phyloP scores from a whole-genome alignment of 2,888 invertebrate species.

The Horisme vitalbata region DNA sequence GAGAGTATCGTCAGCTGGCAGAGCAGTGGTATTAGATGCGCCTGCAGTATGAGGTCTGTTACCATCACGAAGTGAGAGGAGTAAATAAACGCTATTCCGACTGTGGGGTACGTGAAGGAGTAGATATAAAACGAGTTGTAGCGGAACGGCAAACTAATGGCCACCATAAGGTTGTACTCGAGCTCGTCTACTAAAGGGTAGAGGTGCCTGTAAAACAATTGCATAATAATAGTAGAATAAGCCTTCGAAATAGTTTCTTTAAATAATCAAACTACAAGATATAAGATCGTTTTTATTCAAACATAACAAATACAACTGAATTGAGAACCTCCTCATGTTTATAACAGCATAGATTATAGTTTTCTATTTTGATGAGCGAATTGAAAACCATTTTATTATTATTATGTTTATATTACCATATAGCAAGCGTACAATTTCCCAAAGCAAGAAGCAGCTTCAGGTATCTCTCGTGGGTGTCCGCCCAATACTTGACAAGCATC shows the following conservation, averaged over 20 bases:
- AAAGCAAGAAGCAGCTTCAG: constrained; percentile 49
- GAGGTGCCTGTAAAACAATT: constrained; percentile 48
- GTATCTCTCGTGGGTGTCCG: constrained; percentile 46
- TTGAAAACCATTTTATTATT: too few species aligned
- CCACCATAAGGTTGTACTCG: constrained; percentile 63
- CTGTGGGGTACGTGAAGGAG: constrained; percentile 45
- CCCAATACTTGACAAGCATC: constrained; percentile 53
- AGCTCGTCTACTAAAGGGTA: constrained; percentile 63
- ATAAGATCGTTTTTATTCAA: too few species aligned
- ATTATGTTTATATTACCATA: constrained; percentile 50
- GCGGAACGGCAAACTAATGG: constrained; percentile 52
- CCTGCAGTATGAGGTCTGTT: constrained; percentile 62
- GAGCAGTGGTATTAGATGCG: constrained; percentile 60
- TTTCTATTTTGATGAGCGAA: too few species aligned
- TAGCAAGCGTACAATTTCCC: constrained; percentile 52
- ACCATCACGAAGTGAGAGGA: constrained; percentile 63
- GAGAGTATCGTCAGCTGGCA: constrained; percentile 61
- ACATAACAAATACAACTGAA: too few species aligned
- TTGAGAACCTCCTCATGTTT: too few species aligned
- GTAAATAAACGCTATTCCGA: constrained; percentile 51
- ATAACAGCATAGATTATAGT: too few species aligned
- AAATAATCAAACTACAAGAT: too few species aligned
- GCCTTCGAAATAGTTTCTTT: too few species aligned
- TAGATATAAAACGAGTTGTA: constrained; percentile 49
- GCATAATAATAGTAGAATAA: too few species aligned